These are phyloP conservation scores for Euura saliciscinereae DNA, from an alignment of 1,140 invertebrate genomes.

Conservation along the genomic window DNA sequence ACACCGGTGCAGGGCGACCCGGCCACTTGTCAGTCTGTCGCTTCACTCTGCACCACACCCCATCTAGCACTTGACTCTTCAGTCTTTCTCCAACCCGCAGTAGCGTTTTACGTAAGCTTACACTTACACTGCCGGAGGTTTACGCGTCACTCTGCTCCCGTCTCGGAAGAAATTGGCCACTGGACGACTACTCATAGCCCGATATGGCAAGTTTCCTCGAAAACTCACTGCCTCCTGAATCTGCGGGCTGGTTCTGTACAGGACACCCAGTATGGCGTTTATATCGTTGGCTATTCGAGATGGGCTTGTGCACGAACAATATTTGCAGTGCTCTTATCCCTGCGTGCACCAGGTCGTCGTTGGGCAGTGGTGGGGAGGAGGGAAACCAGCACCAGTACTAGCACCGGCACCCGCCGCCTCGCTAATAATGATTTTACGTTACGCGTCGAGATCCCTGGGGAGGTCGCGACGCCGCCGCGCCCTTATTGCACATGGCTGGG, in stretches of 20 bases:
- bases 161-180: no score
- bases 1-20: background rate
- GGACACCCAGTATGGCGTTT: conserved; percentile 11
- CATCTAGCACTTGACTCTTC: conserved; percentile 46
- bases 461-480: conserved; percentile 52
- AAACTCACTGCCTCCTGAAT: no score
- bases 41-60: conserved; percentile 35
- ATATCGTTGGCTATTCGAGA: conserved; percentile 28
- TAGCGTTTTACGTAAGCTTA: no score
- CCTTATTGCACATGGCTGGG: conserved; percentile 60
- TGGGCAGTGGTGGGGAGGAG: conserved; percentile 18
- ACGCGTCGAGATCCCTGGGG: conserved; percentile 54
- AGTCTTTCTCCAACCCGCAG: background rate
- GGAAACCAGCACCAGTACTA: background rate
- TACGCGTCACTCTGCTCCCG: no score
- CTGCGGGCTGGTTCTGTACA: background rate
- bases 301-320: conserved; percentile 51
- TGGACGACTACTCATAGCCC: no score
- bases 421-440: conserved; percentile 63
- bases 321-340: conserved; percentile 59
- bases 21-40: conserved; percentile 49
- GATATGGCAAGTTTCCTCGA: no score
- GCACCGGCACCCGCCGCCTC: conserved; percentile 47
- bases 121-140: no score
- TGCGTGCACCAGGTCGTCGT: conserved; percentile 18